Conservation (phyloP, 2,888 invertebrate genomes). For the Scaptomyza caliginosa region DNA sequence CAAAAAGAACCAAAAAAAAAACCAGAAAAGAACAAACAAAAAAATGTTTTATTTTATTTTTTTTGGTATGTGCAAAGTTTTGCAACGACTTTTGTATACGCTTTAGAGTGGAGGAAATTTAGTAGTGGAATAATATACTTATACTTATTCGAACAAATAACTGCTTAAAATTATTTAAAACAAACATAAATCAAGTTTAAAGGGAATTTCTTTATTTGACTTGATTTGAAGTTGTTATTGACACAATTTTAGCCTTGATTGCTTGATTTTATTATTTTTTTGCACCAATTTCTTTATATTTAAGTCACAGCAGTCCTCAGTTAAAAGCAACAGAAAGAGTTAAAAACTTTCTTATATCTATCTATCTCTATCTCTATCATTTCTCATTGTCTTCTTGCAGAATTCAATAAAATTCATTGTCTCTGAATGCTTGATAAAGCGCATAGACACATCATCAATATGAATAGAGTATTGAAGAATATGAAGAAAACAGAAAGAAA, state of each 20-base stretch:
- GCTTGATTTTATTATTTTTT: too few species aligned
- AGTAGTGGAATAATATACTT: too few species aligned
- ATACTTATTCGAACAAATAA: too few species aligned
- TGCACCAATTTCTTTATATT: too few species aligned
- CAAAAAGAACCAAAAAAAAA: slow-evolving; percentile 14
- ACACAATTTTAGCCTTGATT: too few species aligned
- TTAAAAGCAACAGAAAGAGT: too few species aligned
- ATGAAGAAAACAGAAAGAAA: neutral
- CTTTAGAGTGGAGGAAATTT: neutral
- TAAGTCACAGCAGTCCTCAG: too few species aligned
- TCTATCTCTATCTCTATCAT: neutral
- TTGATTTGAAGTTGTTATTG: too few species aligned
- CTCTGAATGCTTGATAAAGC: neutral
- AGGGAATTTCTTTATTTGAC: too few species aligned
- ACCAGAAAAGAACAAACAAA: neutral
- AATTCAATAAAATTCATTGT: neutral
- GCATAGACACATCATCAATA: slow-evolving; percentile 13
- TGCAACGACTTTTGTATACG: slow-evolving; percentile 11
- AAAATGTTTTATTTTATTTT: slow-evolving; percentile 2
- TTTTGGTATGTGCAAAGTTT: neutral
- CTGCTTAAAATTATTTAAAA: too few species aligned
- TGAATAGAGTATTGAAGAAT: slow-evolving; percentile 6
- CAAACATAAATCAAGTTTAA: too few species aligned
- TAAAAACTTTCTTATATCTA: neutral
- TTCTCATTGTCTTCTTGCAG: neutral